Evolutionary conservation across 2,113 vertebrate species (phyloP), one percentile per base, ranked within the genome.

Genomic region (Arenaria interpres): DNA sequence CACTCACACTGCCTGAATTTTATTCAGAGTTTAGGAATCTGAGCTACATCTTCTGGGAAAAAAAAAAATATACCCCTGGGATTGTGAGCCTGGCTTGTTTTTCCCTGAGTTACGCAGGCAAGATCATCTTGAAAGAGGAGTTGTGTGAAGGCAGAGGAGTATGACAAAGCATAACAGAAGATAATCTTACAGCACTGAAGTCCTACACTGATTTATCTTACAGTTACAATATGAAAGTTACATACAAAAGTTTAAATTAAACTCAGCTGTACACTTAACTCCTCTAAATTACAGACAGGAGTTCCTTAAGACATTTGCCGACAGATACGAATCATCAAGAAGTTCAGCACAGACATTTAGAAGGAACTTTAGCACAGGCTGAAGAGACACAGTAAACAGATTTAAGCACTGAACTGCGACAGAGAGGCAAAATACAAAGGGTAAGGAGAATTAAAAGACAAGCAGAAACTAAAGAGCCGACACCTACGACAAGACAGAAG

Each of bases 161-260:
- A 97, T 97, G 96, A 97, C 97, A 97, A 97, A 97, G 96, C 97
- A 97, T 94, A 96, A 92, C 56, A 78, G 46, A 56, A 45, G 53
- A 62, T 82, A 93, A 82, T 35, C 53, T 82, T 32, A 82, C 21
- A 85, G 48, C 84, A 91, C 43, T 13, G 1, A 68, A 50, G 45
- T 33, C 89, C 56, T 25, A 74, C 0, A 4, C 7, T n/a, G 16
- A 64, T 75, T 76, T 43, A 71, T 45, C 64, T 60, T 9, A 33
- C 4, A 54, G 32, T 27, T 75, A 20, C 15, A 51, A 64, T 1
- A 64, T 2, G 16, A 12, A 71, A 78, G 64, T 45, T 48, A 30
- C 37, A 41, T 12, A 43, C 21, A 48, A 4, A 80, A 93, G 43
- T 95, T 66, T 48, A 67, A 67, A 0, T 78, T 35, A 37, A 63